These are phyloP conservation scores for Cyaniris semiargus DNA, from an alignment of 2,888 invertebrate species.

Conservation along the genomic window DNA sequence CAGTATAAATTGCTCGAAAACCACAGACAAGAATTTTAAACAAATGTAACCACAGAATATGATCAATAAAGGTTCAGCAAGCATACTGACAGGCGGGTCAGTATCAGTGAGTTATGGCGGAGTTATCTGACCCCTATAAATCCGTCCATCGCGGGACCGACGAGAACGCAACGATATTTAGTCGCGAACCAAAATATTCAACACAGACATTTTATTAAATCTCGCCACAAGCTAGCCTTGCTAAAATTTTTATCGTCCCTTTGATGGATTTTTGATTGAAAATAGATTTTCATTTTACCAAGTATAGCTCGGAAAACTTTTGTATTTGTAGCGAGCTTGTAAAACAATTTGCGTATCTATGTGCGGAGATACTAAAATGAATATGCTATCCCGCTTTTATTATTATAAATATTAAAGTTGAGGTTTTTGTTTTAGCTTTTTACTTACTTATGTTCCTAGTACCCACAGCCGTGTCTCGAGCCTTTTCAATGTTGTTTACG, in stretches of 20 bases:
- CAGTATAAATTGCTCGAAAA: too few relatives aligned
- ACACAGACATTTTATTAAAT: conserved; percentile 7
- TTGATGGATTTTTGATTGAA: conserved; percentile 16
- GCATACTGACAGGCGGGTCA: not conserved
- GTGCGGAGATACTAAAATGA: not conserved
- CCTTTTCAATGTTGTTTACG: too few relatives aligned
- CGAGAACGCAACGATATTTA: not conserved
- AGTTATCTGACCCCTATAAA: conserved; percentile 19
- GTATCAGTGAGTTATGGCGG: conserved; percentile 8
- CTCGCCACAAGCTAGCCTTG: not conserved
- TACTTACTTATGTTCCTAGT: too few relatives aligned
- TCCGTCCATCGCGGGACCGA: not conserved
- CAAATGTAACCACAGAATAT: not conserved
- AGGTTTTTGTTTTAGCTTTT: too few relatives aligned
- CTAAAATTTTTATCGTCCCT: conserved; percentile 1
- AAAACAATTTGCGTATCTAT: not conserved
- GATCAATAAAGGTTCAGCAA: conserved; percentile 16
- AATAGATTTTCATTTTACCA: conserved; percentile 4
- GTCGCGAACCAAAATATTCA: not conserved
- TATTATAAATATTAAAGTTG: too few relatives aligned
- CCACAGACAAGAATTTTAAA: not conserved
- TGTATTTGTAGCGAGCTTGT: not conserved
- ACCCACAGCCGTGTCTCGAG: too few relatives aligned
- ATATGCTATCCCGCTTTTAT: not conserved
- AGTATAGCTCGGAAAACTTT: not conserved